Evolutionary conservation across 1,140 invertebrate genomes (phyloP).

Genomic region (Cyclargus thomasi): DNA sequence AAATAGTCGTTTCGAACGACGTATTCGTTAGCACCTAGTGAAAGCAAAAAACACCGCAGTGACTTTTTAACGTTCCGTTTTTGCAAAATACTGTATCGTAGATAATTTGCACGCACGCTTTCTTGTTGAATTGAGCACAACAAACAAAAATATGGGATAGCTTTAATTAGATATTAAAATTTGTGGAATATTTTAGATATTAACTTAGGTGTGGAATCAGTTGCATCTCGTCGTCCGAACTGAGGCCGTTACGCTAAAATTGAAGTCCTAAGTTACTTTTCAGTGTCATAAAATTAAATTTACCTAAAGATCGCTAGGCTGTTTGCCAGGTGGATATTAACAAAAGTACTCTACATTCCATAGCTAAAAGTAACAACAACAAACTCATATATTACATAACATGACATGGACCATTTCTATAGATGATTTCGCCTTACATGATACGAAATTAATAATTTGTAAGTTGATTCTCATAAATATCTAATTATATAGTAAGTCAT

Average conservation of each 20-base stretch:
- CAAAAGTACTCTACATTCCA: too few relatives aligned
- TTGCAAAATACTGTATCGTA: constrained; percentile 11
- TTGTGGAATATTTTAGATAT: constrained; percentile 23
- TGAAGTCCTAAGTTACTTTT: neutral
- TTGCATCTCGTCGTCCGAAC: neutral
- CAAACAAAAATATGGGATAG: constrained; percentile 68
- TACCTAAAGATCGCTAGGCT: too few relatives aligned
- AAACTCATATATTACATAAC: too few relatives aligned
- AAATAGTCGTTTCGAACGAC: constrained; percentile 15
- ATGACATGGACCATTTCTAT: too few relatives aligned
- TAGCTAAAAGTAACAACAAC: too few relatives aligned
- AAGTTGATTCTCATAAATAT: too few relatives aligned
- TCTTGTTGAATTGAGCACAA: constrained; percentile 53
- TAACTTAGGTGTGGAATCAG: constrained; percentile 5
- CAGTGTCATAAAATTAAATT: neutral
- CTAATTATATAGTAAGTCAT: too few relatives aligned
- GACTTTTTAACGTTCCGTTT: constrained; percentile 17
- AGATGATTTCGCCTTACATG: too few relatives aligned
- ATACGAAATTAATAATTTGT: too few relatives aligned
- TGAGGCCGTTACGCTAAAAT: neutral
- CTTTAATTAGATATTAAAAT: constrained; percentile 59
- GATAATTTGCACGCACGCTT: constrained; percentile 35
- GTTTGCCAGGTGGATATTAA: too few relatives aligned
- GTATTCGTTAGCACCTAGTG: constrained; percentile 17
- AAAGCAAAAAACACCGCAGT: constrained; percentile 23